Base-by-base conservation (phyloP, 92 coral and sea anemone genomes). In the Micromussa lordhowensis region DNA sequence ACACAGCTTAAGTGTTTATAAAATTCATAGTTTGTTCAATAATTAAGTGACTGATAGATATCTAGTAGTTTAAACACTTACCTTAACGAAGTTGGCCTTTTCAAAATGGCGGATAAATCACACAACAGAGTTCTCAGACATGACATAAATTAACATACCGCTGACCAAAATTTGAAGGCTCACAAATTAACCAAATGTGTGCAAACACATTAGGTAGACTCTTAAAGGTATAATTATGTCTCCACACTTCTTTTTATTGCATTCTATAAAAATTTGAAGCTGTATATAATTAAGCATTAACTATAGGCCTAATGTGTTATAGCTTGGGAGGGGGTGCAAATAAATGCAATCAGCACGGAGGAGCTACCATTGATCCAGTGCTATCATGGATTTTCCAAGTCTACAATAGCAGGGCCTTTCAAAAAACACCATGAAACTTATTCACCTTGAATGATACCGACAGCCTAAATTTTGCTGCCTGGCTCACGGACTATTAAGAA, bases 401-500 rank as follows among this genome's bases (percentile, higher is more conserved):
- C 83, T 79, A 31, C 83, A 79, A 79, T 79, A 79, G 83, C 53
- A 79, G 2, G 51, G 71, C 83, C 24, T 79, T 57, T 79, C 68
- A 77, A 77, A 77, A 77, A 77, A 77, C 81, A 77, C 19, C 81
- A 79, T 79, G 9, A 79, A 79, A 57, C 83, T 34, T 79, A 79
- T 79, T 79, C 83, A 79, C 83, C 83, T 69, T 8, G 71, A 57
- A 79, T 79, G 83, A 79, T 79, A 79, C 83, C 71, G 83, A 79
- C 44, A 79, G 83, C 83, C 83, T n/a, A 79, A 79, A 59, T 79
- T 79, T 79, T 32, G 83, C 83, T 22, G 83, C 58, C 81, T 77
- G 63, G 81, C 81, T 77, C 81, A 77, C 58, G 32, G 81, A 77
- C 81, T 77, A 77, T 24, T 30, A 71, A 4, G 53, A 10, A 4